Conservation (phyloP, 2,797 vertebrate species). For the Clarias fuscus region DNA sequence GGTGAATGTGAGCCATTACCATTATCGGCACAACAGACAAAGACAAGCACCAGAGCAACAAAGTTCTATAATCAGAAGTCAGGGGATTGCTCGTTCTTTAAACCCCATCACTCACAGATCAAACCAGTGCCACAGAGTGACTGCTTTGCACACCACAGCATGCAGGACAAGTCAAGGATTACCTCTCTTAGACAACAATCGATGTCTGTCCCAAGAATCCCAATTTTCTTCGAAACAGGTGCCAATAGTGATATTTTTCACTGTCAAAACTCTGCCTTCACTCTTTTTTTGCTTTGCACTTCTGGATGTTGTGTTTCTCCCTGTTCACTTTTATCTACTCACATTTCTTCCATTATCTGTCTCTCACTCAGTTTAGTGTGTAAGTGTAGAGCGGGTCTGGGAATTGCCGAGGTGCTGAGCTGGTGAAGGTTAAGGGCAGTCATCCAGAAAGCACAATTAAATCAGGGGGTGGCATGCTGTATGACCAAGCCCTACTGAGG, state of each 20-base stretch:
- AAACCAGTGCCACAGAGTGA: conserved; percentile 19
- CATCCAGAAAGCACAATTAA: conserved; percentile 79
- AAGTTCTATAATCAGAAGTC: conserved; percentile 24
- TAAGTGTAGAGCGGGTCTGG: conserved; percentile 20
- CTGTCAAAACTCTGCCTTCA: conserved; percentile 2
- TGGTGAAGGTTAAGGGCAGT: conserved; percentile 73
- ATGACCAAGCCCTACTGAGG: conserved; percentile 52
- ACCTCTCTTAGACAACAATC: conserved; percentile 2
- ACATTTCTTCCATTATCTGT: conserved; percentile 16
- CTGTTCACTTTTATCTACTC: background rate
- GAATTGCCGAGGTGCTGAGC: conserved; percentile 51
- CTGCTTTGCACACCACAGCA: conserved; percentile 11
- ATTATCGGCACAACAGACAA: background rate
- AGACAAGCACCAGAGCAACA: background rate
- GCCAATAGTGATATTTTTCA: conserved; percentile 35
- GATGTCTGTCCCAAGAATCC: conserved; percentile 26
- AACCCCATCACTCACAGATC: conserved; percentile 27
- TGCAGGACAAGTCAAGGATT: background rate
- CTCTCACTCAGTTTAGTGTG: conserved; percentile 26
- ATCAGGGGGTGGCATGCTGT: conserved; percentile 59
- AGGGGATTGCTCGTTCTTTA: background rate
- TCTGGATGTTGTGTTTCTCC: conserved; percentile 26
- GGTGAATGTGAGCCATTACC: conserved; percentile 18
- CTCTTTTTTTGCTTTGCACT: background rate
- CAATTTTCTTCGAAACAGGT: conserved; percentile 31